Base-by-base conservation (phyloP, 2,888 invertebrate species). In the Cyclophora punctaria region DNA sequence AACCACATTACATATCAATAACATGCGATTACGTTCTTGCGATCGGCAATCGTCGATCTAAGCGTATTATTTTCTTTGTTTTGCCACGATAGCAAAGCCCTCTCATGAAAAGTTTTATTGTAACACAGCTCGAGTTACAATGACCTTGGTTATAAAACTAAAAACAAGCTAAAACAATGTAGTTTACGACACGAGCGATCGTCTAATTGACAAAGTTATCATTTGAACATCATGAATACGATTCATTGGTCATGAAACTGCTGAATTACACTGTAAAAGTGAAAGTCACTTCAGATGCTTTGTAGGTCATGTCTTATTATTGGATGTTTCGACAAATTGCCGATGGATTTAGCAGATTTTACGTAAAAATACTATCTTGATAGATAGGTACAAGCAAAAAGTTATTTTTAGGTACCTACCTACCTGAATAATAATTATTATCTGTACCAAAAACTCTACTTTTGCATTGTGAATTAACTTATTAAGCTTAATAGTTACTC, bases 91-190 rank as follows among this genome's bases (percentile, higher is more conserved):
- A 58, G 60, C 69, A 66, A 71, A 66, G 60, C 63, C 63, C 64
- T 62, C 62, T 58, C 58, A 66, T 67, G 63, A 62, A 71, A 79
- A 80, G 70, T 80, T 80, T 78, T 77, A 76, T 78, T 80, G 73
- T 75, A 71, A 20, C 62, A 58, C 61, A 64, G 61, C 60, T 71
- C 61, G 62, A 69, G 68, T 72, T 74, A 69, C 65, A 63, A 59
- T 74, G 73, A 65, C 80, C 79, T 82, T 83, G 80, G 69, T 62
- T 64, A 59, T 64, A 71, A 72, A 75, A 72, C 71, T 66, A 20
- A 20, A 20, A 20, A 20, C 20, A 20, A 20, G 20, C 20, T 20
- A 20, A 73, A 76, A 71, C 71, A 71, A 34, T 20, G 44, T 72
- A 71, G 61, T 68, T 68, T 48, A 57, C 55, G 57, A 58, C 52